Evolutionary conservation across 2,888 invertebrate species (phyloP).

Genomic region (Cephalotes varians): DNA sequence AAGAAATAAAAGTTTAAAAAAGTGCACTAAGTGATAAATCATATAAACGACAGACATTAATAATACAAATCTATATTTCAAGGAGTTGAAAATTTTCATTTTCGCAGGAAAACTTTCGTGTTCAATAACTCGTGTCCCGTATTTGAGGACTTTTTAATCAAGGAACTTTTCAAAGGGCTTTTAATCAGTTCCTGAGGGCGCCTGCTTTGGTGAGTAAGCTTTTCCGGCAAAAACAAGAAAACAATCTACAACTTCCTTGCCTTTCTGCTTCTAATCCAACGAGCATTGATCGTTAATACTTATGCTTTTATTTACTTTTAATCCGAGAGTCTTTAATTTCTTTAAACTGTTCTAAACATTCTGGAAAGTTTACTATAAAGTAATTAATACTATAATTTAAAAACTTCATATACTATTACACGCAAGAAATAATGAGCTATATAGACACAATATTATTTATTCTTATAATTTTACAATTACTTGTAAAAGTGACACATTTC

Average conservation of each 20-base stretch:
- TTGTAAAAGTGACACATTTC: background rate
- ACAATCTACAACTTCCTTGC: slow-evolving; percentile 23
- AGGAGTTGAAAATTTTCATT: slow-evolving; percentile 36
- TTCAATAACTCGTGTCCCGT: slow-evolving; percentile 51
- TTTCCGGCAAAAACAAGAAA: slow-evolving; percentile 45
- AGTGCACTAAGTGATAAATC: slow-evolving; percentile 11
- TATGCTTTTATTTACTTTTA: slow-evolving; percentile 20
- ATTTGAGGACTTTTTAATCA: slow-evolving; percentile 61
- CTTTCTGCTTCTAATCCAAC: slow-evolving; percentile 35
- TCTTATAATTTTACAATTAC: background rate
- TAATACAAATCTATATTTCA: slow-evolving; percentile 28
- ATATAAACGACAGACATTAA: slow-evolving; percentile 19
- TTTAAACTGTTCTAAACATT: background rate
- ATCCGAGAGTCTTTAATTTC: background rate
- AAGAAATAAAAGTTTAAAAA: background rate
- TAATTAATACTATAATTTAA: background rate
- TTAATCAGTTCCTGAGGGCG: slow-evolving; percentile 57
- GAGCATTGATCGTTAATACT: slow-evolving; percentile 33
- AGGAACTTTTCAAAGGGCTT: slow-evolving; percentile 56
- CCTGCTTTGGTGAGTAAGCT: slow-evolving; percentile 44
- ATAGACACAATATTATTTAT: background rate
- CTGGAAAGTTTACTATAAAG: background rate
- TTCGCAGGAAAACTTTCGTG: slow-evolving; percentile 40
- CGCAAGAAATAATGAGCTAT: background rate
- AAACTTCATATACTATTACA: background rate